Base-by-base conservation (phyloP, 2,797 vertebrate species). In the Linurgus olivaceus region DNA sequence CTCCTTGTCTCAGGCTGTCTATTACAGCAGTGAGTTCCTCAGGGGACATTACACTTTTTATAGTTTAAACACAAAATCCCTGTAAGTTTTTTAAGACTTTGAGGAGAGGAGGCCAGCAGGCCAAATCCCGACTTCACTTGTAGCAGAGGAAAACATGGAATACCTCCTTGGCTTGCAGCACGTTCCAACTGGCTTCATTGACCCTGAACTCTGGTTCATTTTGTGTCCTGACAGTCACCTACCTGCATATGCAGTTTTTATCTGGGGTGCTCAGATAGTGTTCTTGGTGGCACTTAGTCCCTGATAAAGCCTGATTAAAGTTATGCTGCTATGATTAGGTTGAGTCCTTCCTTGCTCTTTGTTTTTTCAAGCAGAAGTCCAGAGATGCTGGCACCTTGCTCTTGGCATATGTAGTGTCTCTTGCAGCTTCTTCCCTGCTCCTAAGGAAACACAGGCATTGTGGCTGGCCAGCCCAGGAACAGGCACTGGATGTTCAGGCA, bases 261-360 rank as follows among this genome's bases (percentile, higher is more conserved):
- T 80, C 68, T 40, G 57, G 85, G 70, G 35, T 4, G 1, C 55
- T 92, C 66, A 44, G 84, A 79, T 67, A 78, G 35, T 55, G 26
- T 75, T 83, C 48, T 84, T 33, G 29, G 24, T 81, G 61, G 38
- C 62, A 25, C 23, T 67, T 50, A 18, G 50, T 92, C 63, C 25
- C 63, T 74, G 81, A 76, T 66, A 90, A 86, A 86, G n/a, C 58
- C 71, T 66, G 87, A 78, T 84, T 87, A 73, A 92, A 85, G 48
- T n/a, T 38, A n/a, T 26, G 9, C 59, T 91, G 11, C 61, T 48
- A 3, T 72, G n/a, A 72, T 55, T 77, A 23, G 75, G 55, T 55
- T 79, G 25, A 75, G 51, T 58, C 75, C 45, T 82, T 58, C 75
- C 45, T 82, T 55, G 40, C 35, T 73, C 78, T 90, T 82, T 79